These are phyloP conservation scores for Drosophila murphyi DNA, from an alignment of 1,140 invertebrate species.

Conservation along the genomic window DNA sequence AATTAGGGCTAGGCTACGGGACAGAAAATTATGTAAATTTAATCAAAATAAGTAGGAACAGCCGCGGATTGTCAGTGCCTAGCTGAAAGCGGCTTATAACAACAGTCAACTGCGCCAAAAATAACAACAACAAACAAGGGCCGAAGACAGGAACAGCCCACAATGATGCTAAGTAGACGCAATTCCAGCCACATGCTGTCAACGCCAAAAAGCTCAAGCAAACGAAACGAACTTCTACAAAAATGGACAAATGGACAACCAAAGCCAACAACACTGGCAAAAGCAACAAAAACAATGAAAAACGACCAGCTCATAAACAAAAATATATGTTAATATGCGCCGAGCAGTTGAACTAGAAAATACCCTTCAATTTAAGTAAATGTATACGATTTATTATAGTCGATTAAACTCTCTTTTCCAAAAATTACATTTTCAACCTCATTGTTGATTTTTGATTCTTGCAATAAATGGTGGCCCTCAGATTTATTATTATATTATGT, in stretches of 20 bases:
- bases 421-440: too few relatives aligned
- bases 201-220: slow-evolving; percentile 57
- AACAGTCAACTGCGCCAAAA: slow-evolving; percentile 62
- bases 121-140: slow-evolving; percentile 34
- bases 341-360: neutral
- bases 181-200: slow-evolving; percentile 80
- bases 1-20: slow-evolving; percentile 27
- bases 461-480: too few relatives aligned
- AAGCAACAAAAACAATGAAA: slow-evolving; percentile 12
- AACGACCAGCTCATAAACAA: slow-evolving; percentile 60
- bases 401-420: too few relatives aligned
- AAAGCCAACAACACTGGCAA: slow-evolving; percentile 19
- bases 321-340: slow-evolving; percentile 24
- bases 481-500: too few relatives aligned
- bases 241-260: slow-evolving; percentile 48
- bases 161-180: slow-evolving; percentile 78
- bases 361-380: neutral
- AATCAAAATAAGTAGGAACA: slow-evolving; percentile 82
- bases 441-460: too few relatives aligned
- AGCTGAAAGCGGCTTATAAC: slow-evolving; percentile 76
- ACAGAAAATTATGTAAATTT: slow-evolving; percentile 78
- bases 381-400: too few relatives aligned
- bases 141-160: slow-evolving; percentile 33
- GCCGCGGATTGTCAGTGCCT: slow-evolving; percentile 73
- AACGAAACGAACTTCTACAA: slow-evolving; percentile 54